Base-by-base conservation (phyloP, 1,140 invertebrate species). In the Schmidtea mediterranea region DNA sequence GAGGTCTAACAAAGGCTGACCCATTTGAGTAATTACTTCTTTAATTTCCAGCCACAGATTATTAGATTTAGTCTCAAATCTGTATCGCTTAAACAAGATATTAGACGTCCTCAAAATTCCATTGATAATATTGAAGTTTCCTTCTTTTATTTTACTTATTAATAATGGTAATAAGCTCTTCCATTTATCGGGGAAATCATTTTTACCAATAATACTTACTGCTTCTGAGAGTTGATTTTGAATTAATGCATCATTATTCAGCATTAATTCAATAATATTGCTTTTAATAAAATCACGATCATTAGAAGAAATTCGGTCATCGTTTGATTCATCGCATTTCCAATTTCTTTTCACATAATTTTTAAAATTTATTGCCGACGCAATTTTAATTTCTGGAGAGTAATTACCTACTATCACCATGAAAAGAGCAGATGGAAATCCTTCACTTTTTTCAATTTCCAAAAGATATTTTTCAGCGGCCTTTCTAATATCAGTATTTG, bases 281-380 rank as follows among this genome's bases (percentile, higher is more conserved):
- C 9, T 16, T 32, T 49, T 41, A n/a, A 49, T n/a, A 9, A 18
- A 24, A 5, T 45, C 37, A 8, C 37, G 18, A 18, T 41, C 16
- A n/a, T 49, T 10, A 6, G 8, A 16, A 3, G 48, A n/a, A 41
- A 49, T 49, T 6, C 39, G 22, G 47, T 41, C 24, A 36, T 49
- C 48, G 18, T 24, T 16, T n/a, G 13, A 23, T 37, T 36, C 22
- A 73, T 74, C 80, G 56, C 79, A 70, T 68, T 74, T 73, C 89
- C 89, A 97, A 68, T 92, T 87, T 48, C 82, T 70, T 64, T 90
- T 92, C 5, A 92, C 75, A 63, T 78, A 89, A 65, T 97, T 97
- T 64, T 97, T 97, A 58, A 97, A 89, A 13, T 79, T 77, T 55
- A 95, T 77, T 39, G 84, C 76, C 41, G 80, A 81, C 36, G 82